Evolutionary conservation across 2,888 invertebrate species (phyloP).

Genomic region (Steinernema carpocapsae): DNA sequence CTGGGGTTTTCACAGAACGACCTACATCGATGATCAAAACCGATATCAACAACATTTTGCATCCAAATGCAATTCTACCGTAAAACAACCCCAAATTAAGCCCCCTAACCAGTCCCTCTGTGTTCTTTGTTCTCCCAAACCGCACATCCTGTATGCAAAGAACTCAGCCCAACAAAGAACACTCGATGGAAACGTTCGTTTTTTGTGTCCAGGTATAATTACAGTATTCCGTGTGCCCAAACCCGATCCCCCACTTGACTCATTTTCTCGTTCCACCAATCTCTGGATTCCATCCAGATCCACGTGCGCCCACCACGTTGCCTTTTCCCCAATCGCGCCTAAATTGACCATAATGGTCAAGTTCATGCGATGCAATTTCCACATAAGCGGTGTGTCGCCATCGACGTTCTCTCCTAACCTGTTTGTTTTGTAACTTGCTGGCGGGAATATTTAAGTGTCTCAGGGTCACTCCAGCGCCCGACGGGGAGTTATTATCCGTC

Average conservation of each 20-base stretch:
- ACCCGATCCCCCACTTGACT: no score
- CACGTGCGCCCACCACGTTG: no score
- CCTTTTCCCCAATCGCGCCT: no score
- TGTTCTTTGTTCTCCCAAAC: no score
- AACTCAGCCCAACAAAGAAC: not conserved
- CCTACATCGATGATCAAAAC: no score
- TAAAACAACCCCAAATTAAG: no score
- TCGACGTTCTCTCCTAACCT: conserved; percentile 4
- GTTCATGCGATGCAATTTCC: not conserved
- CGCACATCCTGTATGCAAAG: no score
- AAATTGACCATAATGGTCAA: not conserved
- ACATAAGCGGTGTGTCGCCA: no score
- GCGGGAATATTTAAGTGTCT: conserved; percentile 31
- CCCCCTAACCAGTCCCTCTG: no score
- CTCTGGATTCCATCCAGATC: not conserved
- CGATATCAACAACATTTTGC: no score
- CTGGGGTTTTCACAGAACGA: no score
- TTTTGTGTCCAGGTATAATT: not conserved
- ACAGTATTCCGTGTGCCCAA: not conserved
- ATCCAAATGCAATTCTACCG: no score
- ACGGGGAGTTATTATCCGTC: conserved; percentile 31
- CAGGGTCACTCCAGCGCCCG: conserved; percentile 16
- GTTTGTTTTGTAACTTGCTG: conserved; percentile 29
- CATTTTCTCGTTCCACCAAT: not conserved
- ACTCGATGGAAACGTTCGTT: not conserved